Percentiles rank a stretch among this genome's conserved stretches.
phyloP scores from a whole-genome alignment of 2,888 invertebrate genomes.

The Aleiodes alternator region DNA sequence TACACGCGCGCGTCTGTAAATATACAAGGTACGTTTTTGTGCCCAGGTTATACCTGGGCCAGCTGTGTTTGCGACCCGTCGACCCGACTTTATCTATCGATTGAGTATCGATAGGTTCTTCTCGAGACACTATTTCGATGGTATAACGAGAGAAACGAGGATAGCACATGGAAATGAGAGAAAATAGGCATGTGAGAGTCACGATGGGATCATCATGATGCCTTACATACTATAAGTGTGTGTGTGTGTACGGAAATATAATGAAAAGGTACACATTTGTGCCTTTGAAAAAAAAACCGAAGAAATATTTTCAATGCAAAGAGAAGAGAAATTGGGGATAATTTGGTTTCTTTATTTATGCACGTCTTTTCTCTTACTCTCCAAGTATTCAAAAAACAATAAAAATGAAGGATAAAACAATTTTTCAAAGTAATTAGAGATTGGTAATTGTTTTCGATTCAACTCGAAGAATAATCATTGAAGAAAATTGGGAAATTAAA shows the following conservation, averaged over 20 bases:
- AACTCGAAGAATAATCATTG: too few species aligned
- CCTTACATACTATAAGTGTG: not conserved
- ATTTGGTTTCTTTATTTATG: too few species aligned
- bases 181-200: constrained; percentile 14
- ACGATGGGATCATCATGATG: constrained; percentile 31
- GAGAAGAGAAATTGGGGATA: too few species aligned
- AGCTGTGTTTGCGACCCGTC: constrained; percentile 72
- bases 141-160: too few species aligned
- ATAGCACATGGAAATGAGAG: not conserved
- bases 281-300: too few species aligned
- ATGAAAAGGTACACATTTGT: not conserved
- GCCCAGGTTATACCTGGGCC: constrained; percentile 66
- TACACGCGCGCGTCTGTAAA: constrained; percentile 44
- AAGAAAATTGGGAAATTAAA: too few species aligned
- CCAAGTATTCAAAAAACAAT: too few species aligned
- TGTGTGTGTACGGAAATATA: constrained; percentile 10
- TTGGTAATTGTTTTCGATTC: too few species aligned
- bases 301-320: too few species aligned
- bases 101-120: constrained; percentile 64
- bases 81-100: constrained; percentile 70
- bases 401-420: not conserved
- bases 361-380: too few species aligned
- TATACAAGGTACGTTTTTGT: constrained; percentile 61
- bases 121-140: not conserved
- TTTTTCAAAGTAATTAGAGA: too few species aligned